Base-by-base conservation (phyloP, 1,140 invertebrate species). In the Chironomus tepperi region DNA sequence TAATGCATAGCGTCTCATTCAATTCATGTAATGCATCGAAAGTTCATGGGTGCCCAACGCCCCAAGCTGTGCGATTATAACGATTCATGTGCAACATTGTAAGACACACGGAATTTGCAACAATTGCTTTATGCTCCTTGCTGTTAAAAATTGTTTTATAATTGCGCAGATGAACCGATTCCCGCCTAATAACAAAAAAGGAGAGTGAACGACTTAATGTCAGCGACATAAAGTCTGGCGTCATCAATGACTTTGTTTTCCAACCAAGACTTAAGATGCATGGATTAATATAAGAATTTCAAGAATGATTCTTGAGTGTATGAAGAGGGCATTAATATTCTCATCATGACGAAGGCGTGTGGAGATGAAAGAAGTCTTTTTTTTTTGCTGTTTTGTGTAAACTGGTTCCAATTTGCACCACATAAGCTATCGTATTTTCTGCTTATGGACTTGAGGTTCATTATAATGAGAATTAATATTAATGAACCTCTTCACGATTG, bases 351-450 rank as follows among this genome's bases (percentile, higher is more conserved):
- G 47, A 57, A 57, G 47, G 47, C 47, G 47, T 57, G 47, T n/a
- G n/a, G 47, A 57, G 47, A 15, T 57, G 47, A 57, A n/a, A n/a
- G n/a, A 15, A 57, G n/a, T 57, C 15, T 57, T 5, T 57, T 57
- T 34, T 34, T 34, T 1, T 5, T 34, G 24, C 24, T 34, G 24
- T 12, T n/a, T n/a, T 57, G 15, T 15, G 47, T 12, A 57, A 57
- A 57, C 47, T 57, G 47, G 47, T 57, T 57, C 12, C 47, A 57
- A 57, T 57, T 57, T 57, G 47, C 47, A 57, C 47, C n/a, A n/a
- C 47, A 34, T 34, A 34, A 34, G 24, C 24, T 34, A 34, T 34
- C 24, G 24, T 34, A 34, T 34, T 34, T 34, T 34, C 24, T 34
- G 24, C 24, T 34, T 34, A 34, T 34, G 24, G 24, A 34, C 24